A percentile compares a stretch with the other conserved stretches of the same genome.
Evolutionary conservation across 2,888 invertebrate genomes (phyloP).

Genomic region (Thymelicus acteon): DNA sequence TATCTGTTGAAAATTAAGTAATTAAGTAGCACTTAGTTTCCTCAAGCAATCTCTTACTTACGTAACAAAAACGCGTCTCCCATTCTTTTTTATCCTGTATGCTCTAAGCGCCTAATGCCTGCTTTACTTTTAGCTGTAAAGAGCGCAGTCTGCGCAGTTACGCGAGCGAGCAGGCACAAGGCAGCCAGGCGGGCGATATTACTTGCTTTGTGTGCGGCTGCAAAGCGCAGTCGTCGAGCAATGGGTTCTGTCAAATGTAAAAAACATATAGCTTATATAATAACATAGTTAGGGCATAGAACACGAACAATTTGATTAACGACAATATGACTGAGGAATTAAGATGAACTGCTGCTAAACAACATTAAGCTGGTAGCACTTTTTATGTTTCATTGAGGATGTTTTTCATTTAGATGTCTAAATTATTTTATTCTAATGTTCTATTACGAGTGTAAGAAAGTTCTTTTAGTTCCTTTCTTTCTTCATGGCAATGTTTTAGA

Average conservation of each 20-base stretch:
- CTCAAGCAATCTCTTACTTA: constrained; percentile 11
- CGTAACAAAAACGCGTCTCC: constrained; percentile 2
- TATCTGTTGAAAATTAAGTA: neutral
- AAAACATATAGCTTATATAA: neutral
- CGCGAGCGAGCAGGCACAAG: neutral
- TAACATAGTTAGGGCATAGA: too few relatives aligned
- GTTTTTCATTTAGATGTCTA: too few relatives aligned
- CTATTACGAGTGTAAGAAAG: too few relatives aligned
- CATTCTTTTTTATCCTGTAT: constrained; percentile 11
- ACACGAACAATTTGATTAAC: too few relatives aligned
- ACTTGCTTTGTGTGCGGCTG: constrained; percentile 14
- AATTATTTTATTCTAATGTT: too few relatives aligned
- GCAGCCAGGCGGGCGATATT: constrained; percentile 1
- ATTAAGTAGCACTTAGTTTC: neutral
- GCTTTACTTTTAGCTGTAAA: constrained; percentile 3
- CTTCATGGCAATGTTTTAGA: too few relatives aligned
- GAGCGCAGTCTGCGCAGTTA: constrained; percentile 9
- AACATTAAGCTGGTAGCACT: too few relatives aligned
- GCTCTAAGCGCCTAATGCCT: constrained; percentile 10
- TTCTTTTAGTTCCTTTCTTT: too few relatives aligned
- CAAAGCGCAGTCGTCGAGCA: constrained; percentile 9
- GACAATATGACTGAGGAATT: too few relatives aligned
- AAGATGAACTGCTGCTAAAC: too few relatives aligned
- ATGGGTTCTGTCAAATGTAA: constrained; percentile 9
- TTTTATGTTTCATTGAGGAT: too few relatives aligned